Evolutionary conservation across 2,797 vertebrate genomes (phyloP), one percentile per base, ranked within the genome.

Genomic region (Enteromius fasciolatus): DNA sequence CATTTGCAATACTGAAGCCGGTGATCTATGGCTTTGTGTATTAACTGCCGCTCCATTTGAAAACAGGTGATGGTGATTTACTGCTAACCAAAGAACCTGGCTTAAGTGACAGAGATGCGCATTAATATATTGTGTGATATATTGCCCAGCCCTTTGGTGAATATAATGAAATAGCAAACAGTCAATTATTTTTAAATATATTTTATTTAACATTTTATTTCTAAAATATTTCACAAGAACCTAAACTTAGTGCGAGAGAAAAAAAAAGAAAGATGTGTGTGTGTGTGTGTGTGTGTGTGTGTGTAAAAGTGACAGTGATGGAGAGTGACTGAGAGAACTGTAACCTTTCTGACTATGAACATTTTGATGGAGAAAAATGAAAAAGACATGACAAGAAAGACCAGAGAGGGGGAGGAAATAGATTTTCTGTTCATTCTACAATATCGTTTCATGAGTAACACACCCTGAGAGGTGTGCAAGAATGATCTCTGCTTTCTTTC

Each of bases 381-480:
- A 33, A 68, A 54, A 44, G 23, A 33, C 20, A 25, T 1, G 20
- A 48, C 39, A 81, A 59, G 48, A 69, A 59, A 70, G 23, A 14
- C 31, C 23, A 36, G 1, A 79, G 76, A 33, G 14, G 14, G 12
- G 36, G 33, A 8, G 17, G 59, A 39, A 33, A 33, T 64, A n/a
- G 76, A 78, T 66, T 78, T 78, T 63, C 25, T 78, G 59, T 78
- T 78, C 44, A 17, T 23, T 28, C 44, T 72, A 18, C 68, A 48
- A 48, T 72, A 25, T 9, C 0, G 7, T 64, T 64, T 50, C 3
- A n/a, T 17, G 76, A 77, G 25, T 28, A 77, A 33, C 12, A 15
- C 2, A 9, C 6, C 28, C 28, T 28, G 28, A 50, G 59, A 64
- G 36, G 44, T 25, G 3, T 59, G 12, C 54, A 18, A 61, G 6